Conservation (phyloP, 2,113 vertebrate species). For the Rhabdornis inornatus region DNA sequence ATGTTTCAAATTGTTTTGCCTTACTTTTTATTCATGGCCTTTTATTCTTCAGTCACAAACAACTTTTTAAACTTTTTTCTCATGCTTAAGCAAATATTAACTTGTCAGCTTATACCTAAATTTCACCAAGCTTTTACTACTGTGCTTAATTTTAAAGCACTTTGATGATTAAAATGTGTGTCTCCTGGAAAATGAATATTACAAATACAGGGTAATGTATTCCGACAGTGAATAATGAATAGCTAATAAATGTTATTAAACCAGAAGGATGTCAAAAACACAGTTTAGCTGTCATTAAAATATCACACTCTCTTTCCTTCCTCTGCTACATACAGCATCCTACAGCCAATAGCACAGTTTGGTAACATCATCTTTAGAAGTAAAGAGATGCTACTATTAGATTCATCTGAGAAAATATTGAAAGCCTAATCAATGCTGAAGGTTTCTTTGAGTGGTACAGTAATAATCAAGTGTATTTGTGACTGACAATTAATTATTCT, state of each 20-base stretch:
- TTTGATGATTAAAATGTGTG: not conserved
- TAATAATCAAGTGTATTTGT: slow-evolving; percentile 57
- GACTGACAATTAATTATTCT: slow-evolving; percentile 53
- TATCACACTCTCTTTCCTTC: slow-evolving; percentile 19
- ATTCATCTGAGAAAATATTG: slow-evolving; percentile 32
- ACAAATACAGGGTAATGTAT: not conserved
- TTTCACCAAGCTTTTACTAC: slow-evolving; percentile 12
- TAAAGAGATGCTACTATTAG: slow-evolving; percentile 5
- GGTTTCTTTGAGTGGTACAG: slow-evolving; percentile 33
- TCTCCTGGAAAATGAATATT: not conserved
- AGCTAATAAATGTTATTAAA: slow-evolving; percentile 39
- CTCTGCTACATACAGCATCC: not conserved
- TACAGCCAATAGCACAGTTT: slow-evolving; percentile 1
- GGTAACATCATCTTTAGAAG: slow-evolving; percentile 5
- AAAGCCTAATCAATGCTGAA: slow-evolving; percentile 54
- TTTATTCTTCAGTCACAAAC: not conserved
- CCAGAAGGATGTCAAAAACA: slow-evolving; percentile 8
- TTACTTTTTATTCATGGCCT: not conserved
- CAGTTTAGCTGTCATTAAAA: slow-evolving; percentile 46
- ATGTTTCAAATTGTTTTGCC: not conserved
- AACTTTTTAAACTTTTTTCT: not conserved
- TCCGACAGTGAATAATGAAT: slow-evolving; percentile 32
- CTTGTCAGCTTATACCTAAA: not conserved
- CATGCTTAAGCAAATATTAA: slow-evolving; percentile 37
- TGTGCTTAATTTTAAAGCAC: not conserved